Evolutionary conservation across 2,888 invertebrate genomes (phyloP).

Genomic region (Agonopterix alstromeriana): DNA sequence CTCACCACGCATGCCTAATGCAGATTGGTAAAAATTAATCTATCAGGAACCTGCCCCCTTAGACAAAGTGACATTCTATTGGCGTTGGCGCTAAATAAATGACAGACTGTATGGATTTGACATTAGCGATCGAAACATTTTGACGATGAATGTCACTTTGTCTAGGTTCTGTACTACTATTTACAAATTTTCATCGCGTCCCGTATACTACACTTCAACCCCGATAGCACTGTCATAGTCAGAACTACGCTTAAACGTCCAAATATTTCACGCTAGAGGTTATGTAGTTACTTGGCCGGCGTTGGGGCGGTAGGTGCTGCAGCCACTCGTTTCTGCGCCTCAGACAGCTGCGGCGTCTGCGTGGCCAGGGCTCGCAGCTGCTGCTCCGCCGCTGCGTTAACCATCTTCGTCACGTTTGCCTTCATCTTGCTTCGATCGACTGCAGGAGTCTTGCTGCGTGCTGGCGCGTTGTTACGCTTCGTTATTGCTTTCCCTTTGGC

Average conservation of each 20-base stretch:
- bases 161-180: too few relatives aligned
- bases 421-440: slow-evolving; percentile 80
- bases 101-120: too few relatives aligned
- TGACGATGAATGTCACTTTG: too few relatives aligned
- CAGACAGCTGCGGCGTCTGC: slow-evolving; percentile 68
- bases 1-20: too few relatives aligned
- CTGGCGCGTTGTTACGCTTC: slow-evolving; percentile 80
- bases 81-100: too few relatives aligned
- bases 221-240: too few relatives aligned
- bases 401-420: slow-evolving; percentile 80
- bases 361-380: slow-evolving; percentile 78
- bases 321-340: slow-evolving; percentile 61
- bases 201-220: too few relatives aligned
- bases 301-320: slow-evolving; percentile 60
- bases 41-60: too few relatives aligned
- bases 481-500: slow-evolving; percentile 72
- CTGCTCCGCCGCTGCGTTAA: slow-evolving; percentile 82
- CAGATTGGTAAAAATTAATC: too few relatives aligned
- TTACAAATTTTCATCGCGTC: too few relatives aligned
- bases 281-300: slow-evolving; percentile 31
- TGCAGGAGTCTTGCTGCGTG: slow-evolving; percentile 78
- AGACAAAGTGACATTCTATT: too few relatives aligned
- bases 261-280: neutral
- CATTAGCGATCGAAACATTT: too few relatives aligned
- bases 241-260: neutral